Evolutionary conservation across 2,797 vertebrate species (phyloP), one percentile per base, ranked within the genome.

Genomic region (Micromesistius poutassou): DNA sequence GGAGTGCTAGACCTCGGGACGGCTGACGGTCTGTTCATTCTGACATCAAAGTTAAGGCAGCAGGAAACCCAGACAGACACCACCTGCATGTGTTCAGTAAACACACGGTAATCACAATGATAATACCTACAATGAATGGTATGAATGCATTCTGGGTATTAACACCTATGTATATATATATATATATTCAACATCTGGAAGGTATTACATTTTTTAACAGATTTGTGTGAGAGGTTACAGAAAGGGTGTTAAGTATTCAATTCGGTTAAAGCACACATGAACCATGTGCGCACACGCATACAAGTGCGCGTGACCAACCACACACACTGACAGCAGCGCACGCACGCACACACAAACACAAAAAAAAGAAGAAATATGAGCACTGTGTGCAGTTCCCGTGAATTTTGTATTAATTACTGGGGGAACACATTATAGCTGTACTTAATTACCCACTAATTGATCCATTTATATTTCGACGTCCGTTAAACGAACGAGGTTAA

Each of bases 361-460:
- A 14, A 75, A 62, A 62, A 62, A 25, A 62, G 46, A 62, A n/a
- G 50, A 62, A 62, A 62, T 62, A 25, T 8, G 55, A 62, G 55
- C 73, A 78, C 68, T 80, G 86, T 87, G 84, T 85, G 83, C 82
- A 91, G 85, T 84, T 83, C 77, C 79, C 85, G 88, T 85, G 89
- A 92, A 92, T 90, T 83, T 87, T 86, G 83, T 91, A 91, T 91
- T 93, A 93, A 92, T 92, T 93, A 93, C 90, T 85, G 88, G 76
- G 83, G 86, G 85, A 94, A 91, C 86, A 84, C 88, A 87, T 88
- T 90, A 91, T 88, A 83, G 91, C 88, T 91, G 87, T 89, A 91
- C 88, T 93, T 94, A 93, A 94, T 93, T 93, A 93, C 89, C 73
- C 83, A 86, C 90, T 92, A 94, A 94, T 92, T 93, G 87, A 93